Evolutionary conservation across 2,888 invertebrate genomes (phyloP), one percentile per base, ranked within the genome.

Genomic region (Laspeyria flexula): DNA sequence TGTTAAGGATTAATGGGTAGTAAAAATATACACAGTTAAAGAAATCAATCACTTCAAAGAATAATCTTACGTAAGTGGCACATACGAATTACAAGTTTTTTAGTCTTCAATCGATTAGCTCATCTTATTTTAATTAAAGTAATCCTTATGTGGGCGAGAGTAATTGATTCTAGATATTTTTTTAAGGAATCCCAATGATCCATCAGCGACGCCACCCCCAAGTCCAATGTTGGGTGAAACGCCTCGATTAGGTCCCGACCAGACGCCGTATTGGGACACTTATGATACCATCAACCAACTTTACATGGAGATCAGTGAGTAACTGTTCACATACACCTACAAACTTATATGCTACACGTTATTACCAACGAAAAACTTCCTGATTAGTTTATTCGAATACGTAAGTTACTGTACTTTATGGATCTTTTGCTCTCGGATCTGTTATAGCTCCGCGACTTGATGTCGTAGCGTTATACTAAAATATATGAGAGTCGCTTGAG

Each of bases 221-320:
- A 89, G 84, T 52, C 85, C 88, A 4, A 73, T 88, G 73, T 65
- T 88, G 60, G 92, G 88, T 37, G 92, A 85, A 61, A 72, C 83
- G 45, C 78, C 91, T 63, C 67, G 85, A 50, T 70, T 89, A 37
- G 93, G 93, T 23, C 81, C 84, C 30, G 88, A 90, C 58, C 83
- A 91, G 70, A 93, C 95, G 41, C 96, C 96, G 31, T 96, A 96
- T 82, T 97, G 97, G 97, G 97, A 97, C 85, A 96, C 96, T 18
- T 97, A 97, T 85, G 97, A 97, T 85, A 95, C 97, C 63, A 96
- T 97, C 84, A 97, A 97, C 91, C 97, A 97, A 83, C 95, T 97
- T 48, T 97, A 97, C 86, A 93, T 97, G 87, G 97, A 95, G 90
- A 92, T 96, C 82, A 95, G 96, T 96, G 87, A 88, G 93, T 88